Conservation (phyloP, 2,113 vertebrate species). For the Romanogobio albipinnatus region DNA sequence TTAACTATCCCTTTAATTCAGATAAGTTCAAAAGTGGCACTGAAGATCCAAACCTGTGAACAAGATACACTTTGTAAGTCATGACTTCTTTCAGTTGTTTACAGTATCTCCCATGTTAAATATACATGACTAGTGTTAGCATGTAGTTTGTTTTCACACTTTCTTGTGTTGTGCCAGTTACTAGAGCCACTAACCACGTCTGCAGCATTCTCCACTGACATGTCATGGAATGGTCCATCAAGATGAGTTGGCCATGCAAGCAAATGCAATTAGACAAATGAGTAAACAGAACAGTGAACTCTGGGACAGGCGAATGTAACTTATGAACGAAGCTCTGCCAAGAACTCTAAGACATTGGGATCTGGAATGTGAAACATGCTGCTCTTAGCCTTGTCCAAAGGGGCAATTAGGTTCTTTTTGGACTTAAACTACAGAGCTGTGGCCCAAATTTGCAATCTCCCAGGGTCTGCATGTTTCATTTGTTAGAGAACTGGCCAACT, state of each 20-base stretch:
- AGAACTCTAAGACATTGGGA: conserved; percentile 45
- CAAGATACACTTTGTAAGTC: background rate
- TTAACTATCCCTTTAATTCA: background rate
- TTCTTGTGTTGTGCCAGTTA: conserved; percentile 49
- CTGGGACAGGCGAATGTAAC: conserved; percentile 21
- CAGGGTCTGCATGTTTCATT: conserved; percentile 24
- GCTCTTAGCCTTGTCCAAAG: conserved; percentile 29
- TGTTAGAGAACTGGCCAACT: background rate
- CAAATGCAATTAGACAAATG: conserved; percentile 62
- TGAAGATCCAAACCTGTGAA: background rate
- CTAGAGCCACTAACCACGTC: conserved; percentile 56
- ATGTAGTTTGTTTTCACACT: background rate
- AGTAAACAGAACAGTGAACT: conserved; percentile 56
- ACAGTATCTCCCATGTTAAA: conserved; percentile 33
- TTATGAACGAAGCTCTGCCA: conserved; percentile 45
- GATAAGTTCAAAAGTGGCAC: background rate
- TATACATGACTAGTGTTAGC: background rate
- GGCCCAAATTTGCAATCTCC: conserved; percentile 48
- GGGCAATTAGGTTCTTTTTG: conserved; percentile 31
- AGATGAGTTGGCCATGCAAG: conserved; percentile 46
- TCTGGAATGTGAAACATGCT: conserved; percentile 48
- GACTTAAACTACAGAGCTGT: background rate
- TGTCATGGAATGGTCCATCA: conserved; percentile 64
- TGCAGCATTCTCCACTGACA: conserved; percentile 66
- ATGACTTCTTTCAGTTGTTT: conserved; percentile 28